These are phyloP conservation scores for Cheilosia soror DNA, from an alignment of 2,888 invertebrate species.

Conservation along the genomic window DNA sequence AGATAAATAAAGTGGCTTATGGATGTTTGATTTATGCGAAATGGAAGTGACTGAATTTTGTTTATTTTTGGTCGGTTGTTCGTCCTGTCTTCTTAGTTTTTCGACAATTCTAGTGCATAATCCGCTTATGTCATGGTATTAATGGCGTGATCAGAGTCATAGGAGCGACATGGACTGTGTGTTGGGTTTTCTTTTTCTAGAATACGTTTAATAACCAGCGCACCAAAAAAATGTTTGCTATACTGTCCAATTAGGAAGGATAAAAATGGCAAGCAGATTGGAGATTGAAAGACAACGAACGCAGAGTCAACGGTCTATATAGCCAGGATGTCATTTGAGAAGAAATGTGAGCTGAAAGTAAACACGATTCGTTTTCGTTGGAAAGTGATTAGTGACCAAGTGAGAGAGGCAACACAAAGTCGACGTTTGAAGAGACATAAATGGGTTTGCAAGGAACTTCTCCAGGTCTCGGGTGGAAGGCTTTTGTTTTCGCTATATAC, in stretches of 20 bases:
- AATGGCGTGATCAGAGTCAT: conserved; percentile 72
- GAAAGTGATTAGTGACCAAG: conserved; percentile 51
- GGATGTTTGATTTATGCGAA: conserved; percentile 73
- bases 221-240: conserved; percentile 54
- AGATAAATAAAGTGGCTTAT: conserved; percentile 72
- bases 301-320: conserved; percentile 6
- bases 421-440: conserved; percentile 61
- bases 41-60: conserved; percentile 37
- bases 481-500: neutral
- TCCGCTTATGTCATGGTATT: conserved; percentile 75
- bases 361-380: conserved; percentile 35
- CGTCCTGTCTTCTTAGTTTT: conserved; percentile 26
- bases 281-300: conserved; percentile 39
- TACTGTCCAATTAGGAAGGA: conserved; percentile 72
- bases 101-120: conserved; percentile 55
- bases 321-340: conserved; percentile 46
- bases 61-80: neutral
- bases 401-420: conserved; percentile 41
- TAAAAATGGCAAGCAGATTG: conserved; percentile 72
- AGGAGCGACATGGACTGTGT: conserved; percentile 35
- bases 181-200: conserved; percentile 4
- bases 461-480: neutral
- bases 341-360: conserved; percentile 24
- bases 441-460: conserved; percentile 42
- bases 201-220: conserved; percentile 57